Evolutionary conservation across 1,140 invertebrate species (phyloP).

Genomic region (Diploscapter pachys): DNA sequence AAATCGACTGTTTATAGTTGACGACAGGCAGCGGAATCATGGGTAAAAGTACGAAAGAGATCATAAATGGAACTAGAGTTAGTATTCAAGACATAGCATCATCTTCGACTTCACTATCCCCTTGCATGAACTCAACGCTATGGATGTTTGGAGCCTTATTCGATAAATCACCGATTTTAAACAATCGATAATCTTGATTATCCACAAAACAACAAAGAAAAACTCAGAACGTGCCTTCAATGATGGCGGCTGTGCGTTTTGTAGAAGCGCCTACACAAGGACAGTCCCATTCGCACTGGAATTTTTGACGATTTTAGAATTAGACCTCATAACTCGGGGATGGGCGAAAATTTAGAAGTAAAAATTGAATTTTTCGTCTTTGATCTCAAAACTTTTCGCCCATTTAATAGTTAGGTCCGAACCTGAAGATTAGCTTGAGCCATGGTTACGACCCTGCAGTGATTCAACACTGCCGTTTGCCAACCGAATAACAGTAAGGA

Average conservation of each 20-base stretch:
- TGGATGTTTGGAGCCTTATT: not conserved
- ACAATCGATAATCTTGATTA: not conserved
- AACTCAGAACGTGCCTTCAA: slow-evolving; percentile 45
- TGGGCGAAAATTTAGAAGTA: too few relatives aligned
- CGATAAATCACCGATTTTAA: not conserved
- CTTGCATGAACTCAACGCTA: not conserved
- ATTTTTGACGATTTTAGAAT: too few relatives aligned
- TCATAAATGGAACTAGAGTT: not conserved
- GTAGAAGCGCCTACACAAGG: slow-evolving; percentile 58
- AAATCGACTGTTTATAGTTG: not conserved
- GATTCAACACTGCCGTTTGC: slow-evolving; percentile 50
- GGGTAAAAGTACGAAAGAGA: not conserved
- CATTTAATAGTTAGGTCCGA: too few relatives aligned
- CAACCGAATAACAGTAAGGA: slow-evolving; percentile 52
- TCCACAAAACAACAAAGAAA: not conserved
- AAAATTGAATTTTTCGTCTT: too few relatives aligned
- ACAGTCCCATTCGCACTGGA: slow-evolving; percentile 57
- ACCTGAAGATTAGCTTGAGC: slow-evolving; percentile 51
- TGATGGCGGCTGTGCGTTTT: slow-evolving; percentile 50
- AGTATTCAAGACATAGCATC: not conserved
- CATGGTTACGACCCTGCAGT: slow-evolving; percentile 56
- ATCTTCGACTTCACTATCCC: not conserved
- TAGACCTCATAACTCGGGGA: too few relatives aligned
- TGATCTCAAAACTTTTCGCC: too few relatives aligned
- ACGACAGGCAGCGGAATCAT: slow-evolving; percentile 1